Evolutionary conservation across 2,113 vertebrate species (phyloP).

Genomic region (Oncorhynchus keta): DNA sequence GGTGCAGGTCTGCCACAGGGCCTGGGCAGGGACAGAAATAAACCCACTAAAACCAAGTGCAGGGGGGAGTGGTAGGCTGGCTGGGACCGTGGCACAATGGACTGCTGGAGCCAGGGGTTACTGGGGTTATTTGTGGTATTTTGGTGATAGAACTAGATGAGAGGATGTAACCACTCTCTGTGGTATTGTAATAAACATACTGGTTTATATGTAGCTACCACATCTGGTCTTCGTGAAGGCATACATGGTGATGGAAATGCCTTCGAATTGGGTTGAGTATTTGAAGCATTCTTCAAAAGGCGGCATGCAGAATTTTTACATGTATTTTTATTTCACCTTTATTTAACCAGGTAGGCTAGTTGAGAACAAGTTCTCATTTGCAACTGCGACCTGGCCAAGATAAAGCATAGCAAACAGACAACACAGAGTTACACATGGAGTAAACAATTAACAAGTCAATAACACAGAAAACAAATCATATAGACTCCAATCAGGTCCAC

Average conservation of each 20-base stretch:
- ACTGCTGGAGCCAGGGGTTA: no score
- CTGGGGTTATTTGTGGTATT: background rate
- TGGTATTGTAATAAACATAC: background rate
- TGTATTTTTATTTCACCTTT: no score
- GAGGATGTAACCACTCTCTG: background rate
- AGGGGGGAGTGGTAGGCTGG: no score
- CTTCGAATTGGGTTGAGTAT: background rate
- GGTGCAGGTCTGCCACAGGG: conserved; percentile 48
- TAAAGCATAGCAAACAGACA: no score
- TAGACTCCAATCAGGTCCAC: background rate
- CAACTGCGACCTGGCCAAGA: no score
- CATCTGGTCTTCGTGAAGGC: background rate
- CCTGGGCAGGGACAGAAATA: conserved; percentile 28
- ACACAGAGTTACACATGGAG: no score
- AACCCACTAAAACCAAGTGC: background rate
- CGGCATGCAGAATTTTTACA: background rate
- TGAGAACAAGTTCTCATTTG: no score
- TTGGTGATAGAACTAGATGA: background rate
- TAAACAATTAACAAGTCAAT: no score
- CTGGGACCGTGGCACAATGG: no score
- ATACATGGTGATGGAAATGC: background rate
- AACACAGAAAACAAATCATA: background rate
- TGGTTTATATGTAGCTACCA: background rate
- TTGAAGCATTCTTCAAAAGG: background rate
- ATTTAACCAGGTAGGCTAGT: no score